Base-by-base conservation (phyloP, 2,113 vertebrate species). In the Lates calcarifer region DNA sequence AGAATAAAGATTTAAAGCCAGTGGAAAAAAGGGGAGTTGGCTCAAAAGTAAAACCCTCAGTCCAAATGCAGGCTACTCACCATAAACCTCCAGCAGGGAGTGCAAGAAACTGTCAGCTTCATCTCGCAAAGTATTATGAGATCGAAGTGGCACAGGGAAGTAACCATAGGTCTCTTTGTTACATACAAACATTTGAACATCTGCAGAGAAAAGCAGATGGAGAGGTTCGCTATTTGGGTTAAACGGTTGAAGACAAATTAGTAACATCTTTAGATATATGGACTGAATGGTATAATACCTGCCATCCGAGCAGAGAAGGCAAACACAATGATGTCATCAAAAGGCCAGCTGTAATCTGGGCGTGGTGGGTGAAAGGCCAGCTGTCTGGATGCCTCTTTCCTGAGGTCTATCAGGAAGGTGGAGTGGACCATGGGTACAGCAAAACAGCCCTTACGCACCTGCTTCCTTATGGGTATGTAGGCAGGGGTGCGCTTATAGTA, bases 361-460 rank as follows among this genome's bases (percentile, higher is more conserved):
- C 97, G 96, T 0, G 97, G 97, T 0, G 97, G 98, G 84, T 98
- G 96, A 92, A 99, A 98, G 9, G 95, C 94, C 39, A 99, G 91
- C 53, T 88, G 81, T 67, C 90, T 92, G 53, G 96, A 95, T 0
- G 96, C 96, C 14, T 95, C 95, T 86, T 96, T 98, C 29, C 97
- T 94, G 79, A 99, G 94, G 88, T 98, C 97, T 1, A 99, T 85
- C 55, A 99, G 94, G 87, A 98, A 96, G 22, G 97, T 98, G 10
- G 98, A 99, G 91, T 99, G 98, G n/a, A 97, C 97, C 98, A 99
- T 99, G 71, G 97, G 96, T 22, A 98, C 97, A 0, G 97, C 93
- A 41, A 98, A 99, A 90, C 97, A 98, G 73, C 97, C 98, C 6
- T 62, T 94, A 0, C 96, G 95, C 14, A 96, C 87, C 1, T 95